phyloP scores from a whole-genome alignment of 1,140 invertebrate genomes.

The Brachionus rotundiformis region DNA sequence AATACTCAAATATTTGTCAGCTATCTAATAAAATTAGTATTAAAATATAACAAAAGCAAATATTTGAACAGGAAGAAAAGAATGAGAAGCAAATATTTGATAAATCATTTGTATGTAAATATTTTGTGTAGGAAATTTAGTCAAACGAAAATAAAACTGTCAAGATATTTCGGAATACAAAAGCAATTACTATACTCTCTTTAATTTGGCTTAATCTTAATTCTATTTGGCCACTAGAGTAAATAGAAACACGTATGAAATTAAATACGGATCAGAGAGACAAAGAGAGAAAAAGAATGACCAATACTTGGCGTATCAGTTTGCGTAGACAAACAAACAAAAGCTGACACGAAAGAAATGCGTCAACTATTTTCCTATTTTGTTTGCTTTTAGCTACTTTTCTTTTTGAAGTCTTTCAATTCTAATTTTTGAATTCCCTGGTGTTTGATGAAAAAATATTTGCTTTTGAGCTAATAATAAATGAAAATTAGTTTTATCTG shows the following conservation, averaged over 20 bases:
- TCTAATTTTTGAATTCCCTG: not conserved
- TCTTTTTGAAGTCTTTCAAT: not conserved
- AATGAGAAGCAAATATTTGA: constrained; percentile 46
- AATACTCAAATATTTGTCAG: constrained; percentile 19
- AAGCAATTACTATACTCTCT: constrained; percentile 14
- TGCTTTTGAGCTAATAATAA: constrained; percentile 22
- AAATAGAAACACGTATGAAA: constrained; percentile 38
- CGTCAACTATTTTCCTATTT: constrained; percentile 10
- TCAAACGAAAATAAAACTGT: constrained; percentile 1
- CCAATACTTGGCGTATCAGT: not conserved
- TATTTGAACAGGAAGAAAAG: constrained; percentile 42
- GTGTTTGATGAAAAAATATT: constrained; percentile 40
- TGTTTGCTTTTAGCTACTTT: constrained; percentile 28
- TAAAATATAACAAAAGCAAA: constrained; percentile 20
- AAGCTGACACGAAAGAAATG: not conserved
- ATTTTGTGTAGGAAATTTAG: constrained; percentile 3
- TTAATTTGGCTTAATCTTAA: not conserved
- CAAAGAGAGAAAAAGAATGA: not conserved
- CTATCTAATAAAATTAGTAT: constrained; percentile 39
- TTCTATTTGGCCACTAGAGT: not conserved
- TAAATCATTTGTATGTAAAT: constrained; percentile 12
- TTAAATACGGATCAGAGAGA: not conserved
- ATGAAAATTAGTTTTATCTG: not conserved
- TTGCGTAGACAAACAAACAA: constrained; percentile 31
- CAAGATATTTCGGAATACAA: not conserved